A percentile compares a stretch with the other conserved stretches of the same genome.
phyloP scores from a whole-genome alignment of 2,888 invertebrate genomes.

The Eurytoma californica region DNA sequence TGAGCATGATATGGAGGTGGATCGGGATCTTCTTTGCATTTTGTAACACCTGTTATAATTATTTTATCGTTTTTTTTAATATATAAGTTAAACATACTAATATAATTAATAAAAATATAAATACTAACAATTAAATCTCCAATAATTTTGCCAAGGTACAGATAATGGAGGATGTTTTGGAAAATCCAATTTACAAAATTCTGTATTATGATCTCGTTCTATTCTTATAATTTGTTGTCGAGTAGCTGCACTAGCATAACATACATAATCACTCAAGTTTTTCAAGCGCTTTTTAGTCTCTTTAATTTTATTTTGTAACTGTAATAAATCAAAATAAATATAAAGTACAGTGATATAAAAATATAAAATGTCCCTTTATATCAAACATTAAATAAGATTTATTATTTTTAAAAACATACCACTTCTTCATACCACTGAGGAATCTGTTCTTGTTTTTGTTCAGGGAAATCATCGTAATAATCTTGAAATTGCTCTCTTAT shows the following conservation, averaged over 20 bases:
- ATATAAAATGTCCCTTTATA: background rate
- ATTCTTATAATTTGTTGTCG: slow-evolving; percentile 41
- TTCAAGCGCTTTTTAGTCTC: slow-evolving; percentile 36
- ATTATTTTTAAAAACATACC: slow-evolving; percentile 18
- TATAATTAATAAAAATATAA: background rate
- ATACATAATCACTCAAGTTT: slow-evolving; percentile 35
- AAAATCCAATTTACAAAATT: slow-evolving; percentile 50
- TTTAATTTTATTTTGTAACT: slow-evolving; percentile 48
- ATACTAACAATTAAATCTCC: slow-evolving; percentile 54
- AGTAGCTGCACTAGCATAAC: slow-evolving; percentile 27
- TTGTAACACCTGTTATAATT: slow-evolving; percentile 32
- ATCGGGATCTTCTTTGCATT: slow-evolving; percentile 34
- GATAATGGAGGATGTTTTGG: slow-evolving; percentile 48
- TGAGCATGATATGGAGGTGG: slow-evolving; percentile 45
- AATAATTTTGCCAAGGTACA: slow-evolving; percentile 52
- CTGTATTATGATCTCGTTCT: slow-evolving; percentile 50
- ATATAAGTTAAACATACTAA: background rate
- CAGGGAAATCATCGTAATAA: slow-evolving; percentile 46
- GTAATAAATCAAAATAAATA: slow-evolving; percentile 16
- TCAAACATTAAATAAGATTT: no score
- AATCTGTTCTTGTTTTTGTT: slow-evolving; percentile 2
- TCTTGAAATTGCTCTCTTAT: slow-evolving; percentile 42
- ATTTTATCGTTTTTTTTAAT: background rate
- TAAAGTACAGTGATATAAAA: background rate
- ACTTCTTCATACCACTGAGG: slow-evolving; percentile 42